These are phyloP conservation scores for Alectura lathami DNA, from an alignment of 2,113 vertebrate genomes.

Conservation along the genomic window DNA sequence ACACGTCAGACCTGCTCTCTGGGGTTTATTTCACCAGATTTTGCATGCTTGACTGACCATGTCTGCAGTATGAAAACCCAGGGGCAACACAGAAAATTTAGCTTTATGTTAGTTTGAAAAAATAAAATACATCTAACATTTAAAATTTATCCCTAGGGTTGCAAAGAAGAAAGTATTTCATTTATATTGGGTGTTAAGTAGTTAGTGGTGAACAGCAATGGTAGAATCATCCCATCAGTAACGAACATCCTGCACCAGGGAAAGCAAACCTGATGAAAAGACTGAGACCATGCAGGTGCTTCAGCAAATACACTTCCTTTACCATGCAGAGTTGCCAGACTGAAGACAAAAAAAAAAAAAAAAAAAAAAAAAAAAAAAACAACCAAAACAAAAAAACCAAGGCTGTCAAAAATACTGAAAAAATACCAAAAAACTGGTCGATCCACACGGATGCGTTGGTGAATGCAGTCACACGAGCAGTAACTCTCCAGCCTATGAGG, in stretches of 20 bases:
- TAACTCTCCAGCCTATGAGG: not conserved
- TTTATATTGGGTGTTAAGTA: not conserved
- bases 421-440: not conserved
- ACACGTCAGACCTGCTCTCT: not conserved
- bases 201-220: not conserved
- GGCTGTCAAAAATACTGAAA: not conserved
- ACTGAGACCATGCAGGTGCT: not conserved
- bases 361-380: too few relatives aligned
- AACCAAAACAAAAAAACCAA: not conserved
- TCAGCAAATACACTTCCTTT: not conserved
- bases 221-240: not conserved
- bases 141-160: not conserved
- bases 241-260: not conserved
- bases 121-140: not conserved
- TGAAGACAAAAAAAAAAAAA: not conserved
- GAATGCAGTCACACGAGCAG: not conserved
- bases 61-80: constrained; percentile 1
- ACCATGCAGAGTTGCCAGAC: not conserved
- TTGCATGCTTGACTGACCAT: constrained; percentile 31
- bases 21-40: constrained; percentile 13
- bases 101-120: not conserved
- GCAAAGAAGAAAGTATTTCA: not conserved
- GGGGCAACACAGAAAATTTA: not conserved
- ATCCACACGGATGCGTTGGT: not conserved
- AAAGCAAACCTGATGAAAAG: not conserved